Conservation (phyloP, 2,797 vertebrate species). For the Neoniphon sammara region DNA sequence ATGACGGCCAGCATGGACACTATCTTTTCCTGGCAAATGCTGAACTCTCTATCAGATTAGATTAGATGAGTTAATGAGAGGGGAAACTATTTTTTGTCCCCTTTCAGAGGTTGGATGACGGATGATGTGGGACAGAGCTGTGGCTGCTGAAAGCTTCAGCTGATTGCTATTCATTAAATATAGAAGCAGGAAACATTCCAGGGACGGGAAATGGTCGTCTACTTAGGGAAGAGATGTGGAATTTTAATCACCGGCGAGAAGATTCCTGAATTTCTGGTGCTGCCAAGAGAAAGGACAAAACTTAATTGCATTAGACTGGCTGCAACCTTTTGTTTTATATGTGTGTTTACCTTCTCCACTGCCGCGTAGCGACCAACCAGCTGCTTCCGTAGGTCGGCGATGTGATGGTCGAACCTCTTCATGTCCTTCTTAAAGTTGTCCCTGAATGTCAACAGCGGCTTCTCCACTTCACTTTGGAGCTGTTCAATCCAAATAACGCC, state of each 20-base stretch:
- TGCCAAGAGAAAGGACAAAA: conserved; percentile 18
- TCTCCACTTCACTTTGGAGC: conserved; percentile 98
- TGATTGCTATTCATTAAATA: conserved; percentile 50
- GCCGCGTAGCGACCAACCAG: conserved; percentile 89
- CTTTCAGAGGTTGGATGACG: conserved; percentile 33
- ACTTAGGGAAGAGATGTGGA: conserved; percentile 53
- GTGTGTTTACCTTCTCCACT: conserved; percentile 89
- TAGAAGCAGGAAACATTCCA: conserved; percentile 51
- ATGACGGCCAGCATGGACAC: not conserved
- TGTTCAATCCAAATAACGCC: conserved; percentile 59
- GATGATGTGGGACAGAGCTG: conserved; percentile 49
- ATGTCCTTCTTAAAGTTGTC: conserved; percentile 99
- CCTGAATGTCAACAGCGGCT: conserved; percentile 92
- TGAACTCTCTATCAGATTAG: conserved; percentile 8
- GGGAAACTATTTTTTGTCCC: conserved; percentile 5
- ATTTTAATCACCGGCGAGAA: conserved; percentile 68
- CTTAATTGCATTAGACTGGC: conserved; percentile 5
- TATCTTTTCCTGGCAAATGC: conserved; percentile 27
- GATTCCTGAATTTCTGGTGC: conserved; percentile 55
- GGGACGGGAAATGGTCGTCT: conserved; percentile 51
- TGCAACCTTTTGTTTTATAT: not conserved
- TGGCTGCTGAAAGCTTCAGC: conserved; percentile 47
- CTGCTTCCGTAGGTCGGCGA: conserved; percentile 93
- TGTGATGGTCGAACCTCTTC: conserved; percentile 97
- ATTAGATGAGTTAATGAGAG: conserved; percentile 21